Percentiles rank a stretch among this genome's conserved stretches.
Conservation (phyloP, 2,113 vertebrate genomes). For the Mionectes macconnelli region DNA sequence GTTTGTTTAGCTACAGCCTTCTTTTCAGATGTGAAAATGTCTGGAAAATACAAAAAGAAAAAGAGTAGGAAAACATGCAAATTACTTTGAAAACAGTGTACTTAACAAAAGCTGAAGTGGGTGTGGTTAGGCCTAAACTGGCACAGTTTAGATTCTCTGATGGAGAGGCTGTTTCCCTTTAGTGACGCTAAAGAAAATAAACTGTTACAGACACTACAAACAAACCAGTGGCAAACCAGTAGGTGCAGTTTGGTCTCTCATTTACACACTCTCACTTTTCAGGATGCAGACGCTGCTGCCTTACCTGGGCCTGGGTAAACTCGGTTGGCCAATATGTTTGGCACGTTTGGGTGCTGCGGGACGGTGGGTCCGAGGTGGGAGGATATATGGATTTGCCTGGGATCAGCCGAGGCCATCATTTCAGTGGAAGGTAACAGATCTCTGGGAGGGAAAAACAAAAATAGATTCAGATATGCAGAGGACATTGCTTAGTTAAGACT, state of each 20-base stretch:
- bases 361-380: constrained; percentile 80
- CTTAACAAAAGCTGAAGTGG: background rate
- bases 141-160: background rate
- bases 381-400: constrained; percentile 84
- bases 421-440: constrained; percentile 83
- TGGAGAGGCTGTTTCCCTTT: background rate
- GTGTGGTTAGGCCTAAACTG: background rate
- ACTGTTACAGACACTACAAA: background rate
- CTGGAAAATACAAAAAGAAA: background rate
- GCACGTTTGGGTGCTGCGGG: constrained; percentile 75
- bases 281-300: background rate
- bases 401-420: constrained; percentile 81
- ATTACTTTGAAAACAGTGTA: background rate
- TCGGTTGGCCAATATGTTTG: constrained; percentile 75
- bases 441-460: constrained; percentile 61
- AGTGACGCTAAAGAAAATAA: background rate
- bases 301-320: constrained; percentile 82
- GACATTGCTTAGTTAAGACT: background rate
- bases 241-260: background rate
- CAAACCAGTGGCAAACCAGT: background rate
- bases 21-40: background rate
- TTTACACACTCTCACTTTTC: background rate
- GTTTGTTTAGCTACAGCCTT: background rate
- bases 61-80: background rate
- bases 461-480: background rate